Percentiles rank a stretch among this genome's conserved stretches.
Conservation (phyloP, 2,797 vertebrate species). For the Leptoclinus maculatus region DNA sequence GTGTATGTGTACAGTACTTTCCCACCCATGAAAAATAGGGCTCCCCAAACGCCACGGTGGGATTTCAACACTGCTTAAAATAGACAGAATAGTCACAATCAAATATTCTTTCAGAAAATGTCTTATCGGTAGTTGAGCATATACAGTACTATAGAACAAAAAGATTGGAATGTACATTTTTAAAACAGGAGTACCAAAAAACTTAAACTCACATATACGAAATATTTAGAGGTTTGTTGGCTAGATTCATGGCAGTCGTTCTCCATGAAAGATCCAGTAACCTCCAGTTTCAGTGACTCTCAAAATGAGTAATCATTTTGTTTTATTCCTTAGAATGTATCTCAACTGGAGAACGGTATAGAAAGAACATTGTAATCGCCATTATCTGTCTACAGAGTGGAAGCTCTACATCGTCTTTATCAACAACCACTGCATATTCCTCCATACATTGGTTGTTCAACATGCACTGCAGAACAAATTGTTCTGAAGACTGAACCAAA, state of each 20-base stretch:
- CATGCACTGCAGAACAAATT: not conserved
- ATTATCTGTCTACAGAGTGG: not conserved
- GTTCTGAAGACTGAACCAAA: not conserved
- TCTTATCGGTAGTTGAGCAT: no score
- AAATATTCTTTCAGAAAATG: not conserved
- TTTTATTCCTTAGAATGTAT: not conserved
- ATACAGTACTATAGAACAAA: not conserved
- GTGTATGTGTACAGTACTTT: not conserved
- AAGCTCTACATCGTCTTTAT: not conserved
- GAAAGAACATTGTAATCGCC: not conserved
- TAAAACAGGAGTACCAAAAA: not conserved
- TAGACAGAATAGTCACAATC: not conserved
- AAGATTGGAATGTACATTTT: not conserved
- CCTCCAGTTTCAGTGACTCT: no score
- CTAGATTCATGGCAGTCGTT: not conserved
- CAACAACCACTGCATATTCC: slow-evolving; percentile 3
- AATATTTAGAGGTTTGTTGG: not conserved
- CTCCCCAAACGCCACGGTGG: not conserved
- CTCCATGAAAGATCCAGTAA: not conserved
- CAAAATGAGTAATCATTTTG: no score
- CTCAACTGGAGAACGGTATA: not conserved
- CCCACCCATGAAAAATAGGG: not conserved
- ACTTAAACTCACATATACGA: not conserved
- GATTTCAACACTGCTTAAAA: not conserved
- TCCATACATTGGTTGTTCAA: not conserved